Percentiles rank a stretch among this genome's conserved stretches.
Evolutionary conservation across 1,140 invertebrate genomes (phyloP).

Genomic region (Aphaenogaster rudis): DNA sequence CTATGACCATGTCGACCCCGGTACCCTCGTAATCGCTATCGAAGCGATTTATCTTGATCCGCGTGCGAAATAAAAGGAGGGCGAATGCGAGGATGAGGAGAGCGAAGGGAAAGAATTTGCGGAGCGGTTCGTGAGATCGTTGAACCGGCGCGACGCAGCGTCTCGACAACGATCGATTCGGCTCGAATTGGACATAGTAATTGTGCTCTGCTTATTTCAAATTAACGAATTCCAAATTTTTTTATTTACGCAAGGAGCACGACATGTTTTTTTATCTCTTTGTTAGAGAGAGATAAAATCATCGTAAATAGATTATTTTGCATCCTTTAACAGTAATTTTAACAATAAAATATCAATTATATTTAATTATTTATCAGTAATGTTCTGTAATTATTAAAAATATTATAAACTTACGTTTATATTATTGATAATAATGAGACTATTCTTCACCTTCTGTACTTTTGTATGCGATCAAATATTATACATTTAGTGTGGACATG

Average conservation of each 20-base stretch:
- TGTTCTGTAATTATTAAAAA: background rate
- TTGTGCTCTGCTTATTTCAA: background rate
- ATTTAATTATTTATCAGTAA: background rate
- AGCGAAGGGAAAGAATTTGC: slow-evolving; percentile 45
- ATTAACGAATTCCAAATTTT: background rate
- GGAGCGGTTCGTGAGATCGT: slow-evolving; percentile 43
- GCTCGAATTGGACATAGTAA: background rate
- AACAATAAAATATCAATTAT: background rate
- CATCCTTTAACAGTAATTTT: background rate
- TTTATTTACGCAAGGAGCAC: background rate
- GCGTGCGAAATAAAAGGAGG: slow-evolving; percentile 52
- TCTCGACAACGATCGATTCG: slow-evolving; percentile 30
- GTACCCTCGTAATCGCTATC: slow-evolving; percentile 74
- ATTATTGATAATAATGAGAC: slow-evolving; percentile 11
- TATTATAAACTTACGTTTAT: background rate
- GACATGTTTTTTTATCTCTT: background rate
- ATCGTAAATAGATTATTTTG: background rate
- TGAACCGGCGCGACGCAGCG: slow-evolving; percentile 55
- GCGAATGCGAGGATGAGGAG: slow-evolving; percentile 5
- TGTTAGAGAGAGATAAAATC: background rate
- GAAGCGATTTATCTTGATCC: slow-evolving; percentile 73
- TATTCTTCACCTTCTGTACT: background rate
- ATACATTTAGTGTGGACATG: background rate
- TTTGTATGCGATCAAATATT: background rate
- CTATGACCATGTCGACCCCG: slow-evolving; percentile 75